Evolutionary conservation across 2,797 vertebrate genomes (phyloP).

Genomic region (Chelmon rostratus): DNA sequence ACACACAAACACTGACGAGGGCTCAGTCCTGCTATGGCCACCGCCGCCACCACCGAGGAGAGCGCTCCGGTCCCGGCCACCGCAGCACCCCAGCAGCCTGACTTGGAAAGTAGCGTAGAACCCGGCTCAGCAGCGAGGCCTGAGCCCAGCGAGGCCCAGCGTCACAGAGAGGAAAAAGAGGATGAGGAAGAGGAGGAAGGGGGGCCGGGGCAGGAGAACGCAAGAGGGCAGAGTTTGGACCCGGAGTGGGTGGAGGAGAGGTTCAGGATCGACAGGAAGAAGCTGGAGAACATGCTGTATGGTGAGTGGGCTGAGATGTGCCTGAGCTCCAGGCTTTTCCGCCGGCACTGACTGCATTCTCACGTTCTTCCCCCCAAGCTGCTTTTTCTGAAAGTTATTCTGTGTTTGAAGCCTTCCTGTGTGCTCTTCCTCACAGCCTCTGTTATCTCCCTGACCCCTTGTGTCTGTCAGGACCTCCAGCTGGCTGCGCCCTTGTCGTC

Average conservation of each 20-base stretch:
- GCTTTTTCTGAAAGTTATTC: conserved; percentile 16
- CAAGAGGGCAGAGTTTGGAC: conserved; percentile 66
- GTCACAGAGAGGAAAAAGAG: conserved; percentile 58
- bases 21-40: conserved; percentile 82
- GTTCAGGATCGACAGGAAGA: conserved; percentile 90
- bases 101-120: conserved; percentile 67
- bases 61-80: conserved; percentile 58
- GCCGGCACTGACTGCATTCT: neutral
- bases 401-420: conserved; percentile 10
- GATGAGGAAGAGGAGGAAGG: conserved; percentile 75
- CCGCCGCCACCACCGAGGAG: conserved; percentile 69
- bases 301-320: conserved; percentile 71
- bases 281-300: conserved; percentile 88
- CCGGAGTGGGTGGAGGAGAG: conserved; percentile 87
- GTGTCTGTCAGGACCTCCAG: conserved; percentile 53
- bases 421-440: conserved; percentile 15
- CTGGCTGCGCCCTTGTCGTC: conserved; percentile 44
- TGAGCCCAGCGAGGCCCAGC: conserved; percentile 59
- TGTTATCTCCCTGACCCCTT: conserved; percentile 57
- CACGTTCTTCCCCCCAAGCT: neutral
- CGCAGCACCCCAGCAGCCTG: conserved; percentile 69
- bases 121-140: conserved; percentile 57
- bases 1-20: conserved; percentile 75
- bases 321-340: neutral
- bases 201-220: conserved; percentile 46